Evolutionary conservation across 2,888 invertebrate species (phyloP).

Genomic region (Petrophora chlorosata): DNA sequence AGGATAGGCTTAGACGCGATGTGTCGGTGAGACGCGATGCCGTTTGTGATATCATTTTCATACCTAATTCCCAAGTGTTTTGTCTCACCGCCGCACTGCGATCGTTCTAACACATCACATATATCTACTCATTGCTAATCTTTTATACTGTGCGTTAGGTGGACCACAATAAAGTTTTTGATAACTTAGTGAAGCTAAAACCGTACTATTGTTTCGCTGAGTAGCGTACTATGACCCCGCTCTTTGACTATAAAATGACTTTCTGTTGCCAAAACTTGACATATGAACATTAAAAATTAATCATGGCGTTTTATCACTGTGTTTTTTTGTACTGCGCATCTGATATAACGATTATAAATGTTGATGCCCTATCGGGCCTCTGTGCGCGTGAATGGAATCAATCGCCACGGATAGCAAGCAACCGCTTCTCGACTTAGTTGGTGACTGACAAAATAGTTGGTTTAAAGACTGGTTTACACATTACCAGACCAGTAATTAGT

Average conservation of each 20-base stretch:
- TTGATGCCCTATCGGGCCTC: too few relatives aligned
- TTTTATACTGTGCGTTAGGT: constrained; percentile 74
- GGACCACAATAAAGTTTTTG: constrained; percentile 59
- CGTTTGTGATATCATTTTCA: constrained; percentile 19
- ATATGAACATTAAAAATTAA: too few relatives aligned
- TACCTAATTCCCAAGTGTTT: constrained; percentile 22
- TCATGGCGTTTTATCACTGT: too few relatives aligned
- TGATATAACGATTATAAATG: background rate
- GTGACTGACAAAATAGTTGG: too few relatives aligned
- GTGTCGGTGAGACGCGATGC: constrained; percentile 45
- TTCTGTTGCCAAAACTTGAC: constrained; percentile 33
- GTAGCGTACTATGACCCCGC: constrained; percentile 2
- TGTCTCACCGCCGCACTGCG: constrained; percentile 29
- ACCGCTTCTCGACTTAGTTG: too few relatives aligned
- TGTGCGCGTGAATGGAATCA: too few relatives aligned
- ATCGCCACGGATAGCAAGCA: too few relatives aligned
- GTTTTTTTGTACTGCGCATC: too few relatives aligned
- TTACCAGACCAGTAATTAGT: too few relatives aligned
- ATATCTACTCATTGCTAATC: constrained; percentile 77
- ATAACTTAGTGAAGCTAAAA: constrained; percentile 10
- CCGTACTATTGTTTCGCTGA: constrained; percentile 8
- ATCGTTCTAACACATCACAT: constrained; percentile 68
- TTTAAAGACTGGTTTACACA: too few relatives aligned
- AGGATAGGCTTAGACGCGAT: constrained; percentile 62
- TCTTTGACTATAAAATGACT: constrained; percentile 19